These are phyloP conservation scores for Ptyas mucosa DNA, from an alignment of 2,113 vertebrate species.

Conservation along the genomic window DNA sequence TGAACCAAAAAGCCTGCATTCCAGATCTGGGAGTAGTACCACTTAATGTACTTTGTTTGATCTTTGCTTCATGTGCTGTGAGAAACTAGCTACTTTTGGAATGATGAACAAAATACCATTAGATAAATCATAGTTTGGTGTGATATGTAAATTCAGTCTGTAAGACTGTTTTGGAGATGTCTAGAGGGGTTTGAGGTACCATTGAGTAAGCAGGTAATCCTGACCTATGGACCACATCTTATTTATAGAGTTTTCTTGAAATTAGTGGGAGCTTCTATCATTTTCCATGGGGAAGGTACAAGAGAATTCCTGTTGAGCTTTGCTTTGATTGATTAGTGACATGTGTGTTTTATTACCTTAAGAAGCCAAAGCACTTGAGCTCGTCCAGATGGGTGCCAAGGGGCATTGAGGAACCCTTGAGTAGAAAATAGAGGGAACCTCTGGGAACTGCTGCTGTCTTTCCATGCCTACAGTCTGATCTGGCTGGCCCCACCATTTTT, in stretches of 20 bases:
- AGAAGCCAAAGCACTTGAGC: neutral
- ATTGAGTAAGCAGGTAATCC: neutral
- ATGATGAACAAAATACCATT: neutral
- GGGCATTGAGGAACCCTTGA: neutral
- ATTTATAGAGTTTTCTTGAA: neutral
- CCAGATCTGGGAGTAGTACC: neutral
- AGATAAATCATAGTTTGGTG: neutral
- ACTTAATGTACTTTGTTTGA: neutral
- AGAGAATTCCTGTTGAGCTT: neutral
- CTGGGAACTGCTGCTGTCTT: neutral
- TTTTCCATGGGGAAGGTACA: neutral
- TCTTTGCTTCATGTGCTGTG: neutral
- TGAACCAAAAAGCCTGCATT: neutral
- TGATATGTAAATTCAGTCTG: neutral
- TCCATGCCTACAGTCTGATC: neutral
- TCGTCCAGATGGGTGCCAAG: neutral
- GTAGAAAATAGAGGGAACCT: neutral
- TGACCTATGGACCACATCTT: neutral
- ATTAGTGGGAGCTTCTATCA: neutral
- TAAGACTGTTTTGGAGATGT: neutral
- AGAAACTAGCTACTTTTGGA: neutral
- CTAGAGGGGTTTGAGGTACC: neutral
- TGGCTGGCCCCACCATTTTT: conserved; percentile 2
- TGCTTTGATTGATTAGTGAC: no score
- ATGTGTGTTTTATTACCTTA: neutral